Evolutionary conservation across 2,888 invertebrate genomes (phyloP), one percentile per base, ranked within the genome.

Genomic region (Acronicta aceris): DNA sequence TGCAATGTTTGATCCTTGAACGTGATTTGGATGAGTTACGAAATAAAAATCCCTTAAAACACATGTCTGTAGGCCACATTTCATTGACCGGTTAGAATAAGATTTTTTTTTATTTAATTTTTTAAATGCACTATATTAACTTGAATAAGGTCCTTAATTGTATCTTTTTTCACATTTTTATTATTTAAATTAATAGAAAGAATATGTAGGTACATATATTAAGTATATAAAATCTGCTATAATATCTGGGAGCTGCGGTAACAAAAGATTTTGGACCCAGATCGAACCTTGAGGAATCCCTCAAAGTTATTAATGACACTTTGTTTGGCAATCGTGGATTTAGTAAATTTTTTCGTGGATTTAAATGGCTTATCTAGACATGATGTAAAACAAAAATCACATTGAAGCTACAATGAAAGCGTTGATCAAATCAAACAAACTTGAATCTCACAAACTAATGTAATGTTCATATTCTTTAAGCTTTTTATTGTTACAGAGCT

Each of bases 401-500:
- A 79, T 57, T 62, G 65, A 93, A 94, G 94, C 94, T 93, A 94
- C 94, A 93, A 90, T 90, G 94, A 94, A 94, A 94, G 94, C 93
- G 80, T 80, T 81, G 78, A 78, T 84, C 71, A 83, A 79, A 81
- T 76, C 62, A 76, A 78, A 70, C 52, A 62, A 62, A 67, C 51
- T 64, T 54, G 63, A 67, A 52, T 70, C 38, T 63, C 59, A 76
- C 59, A 71, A 71, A 72, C 64, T 68, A 70, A 51, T 50, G 49
- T 70, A 63, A 54, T 75, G 50, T 72, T 72, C 33, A 38, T 60
- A 46, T 59, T 47, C 6, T 70, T 53, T 62, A 15, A 75, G 56
- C 38, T 38, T 56, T 52, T 59, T 66, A 53, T 58, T 50, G 15
- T 45, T 30, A 58, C 50, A 71, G 63, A 78, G 72, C 78, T 78